phyloP scores from a whole-genome alignment of 2,797 vertebrate species.

The Poliocrania exsul region DNA sequence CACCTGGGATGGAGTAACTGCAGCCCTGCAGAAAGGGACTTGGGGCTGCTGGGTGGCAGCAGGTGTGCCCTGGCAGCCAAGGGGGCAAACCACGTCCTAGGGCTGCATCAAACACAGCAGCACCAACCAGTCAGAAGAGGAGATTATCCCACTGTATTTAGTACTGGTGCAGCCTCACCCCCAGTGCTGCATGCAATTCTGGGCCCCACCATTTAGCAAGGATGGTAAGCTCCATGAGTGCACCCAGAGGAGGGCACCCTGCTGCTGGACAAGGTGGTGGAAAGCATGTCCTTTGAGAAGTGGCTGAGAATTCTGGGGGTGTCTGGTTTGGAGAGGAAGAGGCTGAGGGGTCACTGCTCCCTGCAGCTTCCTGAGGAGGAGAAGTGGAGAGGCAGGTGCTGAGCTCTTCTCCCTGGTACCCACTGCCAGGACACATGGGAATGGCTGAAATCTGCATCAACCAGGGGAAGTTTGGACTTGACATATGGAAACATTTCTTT shows the following conservation, averaged over 20 bases:
- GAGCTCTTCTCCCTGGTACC: not conserved
- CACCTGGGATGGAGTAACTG: not conserved
- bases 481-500: not conserved
- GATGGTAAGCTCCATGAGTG: not conserved
- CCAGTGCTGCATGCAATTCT: not conserved
- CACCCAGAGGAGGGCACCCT: rapidly evolving
- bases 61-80: not conserved
- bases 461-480: not conserved
- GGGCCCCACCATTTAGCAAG: not conserved
- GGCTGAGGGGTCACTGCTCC: not conserved
- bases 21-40: not conserved
- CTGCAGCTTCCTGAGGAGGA: not conserved
- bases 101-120: not conserved
- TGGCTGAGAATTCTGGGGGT: not conserved
- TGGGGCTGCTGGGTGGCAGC: not conserved
- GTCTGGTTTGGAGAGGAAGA: not conserved
- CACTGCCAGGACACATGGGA: not conserved
- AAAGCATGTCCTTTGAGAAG: not conserved
- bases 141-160: not conserved
- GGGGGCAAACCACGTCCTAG: not conserved
- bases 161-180: not conserved
- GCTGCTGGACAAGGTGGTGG: not conserved
- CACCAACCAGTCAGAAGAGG: rapidly evolving
- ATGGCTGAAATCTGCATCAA: not conserved
- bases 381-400: rapidly evolving